Conservation (phyloP, 2,888 invertebrate species). For the Cepaea hortensis region DNA sequence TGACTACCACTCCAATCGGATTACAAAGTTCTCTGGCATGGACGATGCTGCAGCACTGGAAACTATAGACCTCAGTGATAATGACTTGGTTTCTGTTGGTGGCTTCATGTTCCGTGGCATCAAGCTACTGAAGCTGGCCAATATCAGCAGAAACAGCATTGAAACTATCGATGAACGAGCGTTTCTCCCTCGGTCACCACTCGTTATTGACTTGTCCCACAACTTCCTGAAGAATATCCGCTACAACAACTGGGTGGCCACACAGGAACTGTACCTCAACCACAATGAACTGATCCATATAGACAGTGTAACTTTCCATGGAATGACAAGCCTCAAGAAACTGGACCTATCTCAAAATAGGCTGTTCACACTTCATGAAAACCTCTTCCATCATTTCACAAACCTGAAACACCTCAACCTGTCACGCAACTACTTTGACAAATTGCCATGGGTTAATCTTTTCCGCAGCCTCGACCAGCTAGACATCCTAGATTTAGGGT, state of each 20-base stretch:
- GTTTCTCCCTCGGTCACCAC: slow-evolving; percentile 65
- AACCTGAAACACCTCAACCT: slow-evolving; percentile 59
- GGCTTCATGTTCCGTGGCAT: slow-evolving; percentile 63
- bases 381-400: slow-evolving; percentile 59
- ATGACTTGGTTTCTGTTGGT: slow-evolving; percentile 60
- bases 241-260: slow-evolving; percentile 65
- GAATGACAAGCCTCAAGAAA: slow-evolving; percentile 58
- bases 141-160: slow-evolving; percentile 69
- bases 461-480: slow-evolving; percentile 57
- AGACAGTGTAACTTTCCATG: slow-evolving; percentile 62
- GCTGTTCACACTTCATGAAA: slow-evolving; percentile 56
- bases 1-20: slow-evolving; percentile 51
- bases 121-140: slow-evolving; percentile 58
- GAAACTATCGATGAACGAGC: slow-evolving; percentile 59
- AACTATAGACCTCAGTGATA: slow-evolving; percentile 57
- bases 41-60: neutral
- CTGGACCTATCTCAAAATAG: slow-evolving; percentile 63
- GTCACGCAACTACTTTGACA: slow-evolving; percentile 57
- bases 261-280: slow-evolving; percentile 57
- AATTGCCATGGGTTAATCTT: slow-evolving; percentile 44
- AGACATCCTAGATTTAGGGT: slow-evolving; percentile 60
- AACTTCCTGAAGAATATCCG: slow-evolving; percentile 62
- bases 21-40: slow-evolving; percentile 36
- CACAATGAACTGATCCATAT: slow-evolving; percentile 62
- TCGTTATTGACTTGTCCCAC: slow-evolving; percentile 66